A percentile compares a stretch with the other conserved stretches of the same genome.
phyloP scores from a whole-genome alignment of 2,113 vertebrate genomes.

The Tretioscincus oriximinensis region DNA sequence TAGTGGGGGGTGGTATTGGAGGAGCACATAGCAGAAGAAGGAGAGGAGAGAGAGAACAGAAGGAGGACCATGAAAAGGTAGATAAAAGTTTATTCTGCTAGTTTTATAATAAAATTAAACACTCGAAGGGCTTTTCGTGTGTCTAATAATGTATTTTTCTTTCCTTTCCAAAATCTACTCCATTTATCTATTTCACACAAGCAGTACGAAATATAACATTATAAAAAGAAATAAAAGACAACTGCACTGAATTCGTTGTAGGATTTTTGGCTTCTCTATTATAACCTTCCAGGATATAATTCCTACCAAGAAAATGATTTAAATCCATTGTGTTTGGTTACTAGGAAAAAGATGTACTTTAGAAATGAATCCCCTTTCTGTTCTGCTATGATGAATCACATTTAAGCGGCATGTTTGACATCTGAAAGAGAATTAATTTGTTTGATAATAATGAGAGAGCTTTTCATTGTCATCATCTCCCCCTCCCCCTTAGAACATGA shows the following conservation, averaged over 20 bases:
- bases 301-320: background rate
- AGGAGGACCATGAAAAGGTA: too few relatives aligned
- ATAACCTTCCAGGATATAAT: background rate
- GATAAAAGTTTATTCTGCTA: too few relatives aligned
- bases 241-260: background rate
- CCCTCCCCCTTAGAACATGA: background rate
- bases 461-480: background rate
- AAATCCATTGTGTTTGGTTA: fast-evolving
- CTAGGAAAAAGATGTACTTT: conserved; percentile 9
- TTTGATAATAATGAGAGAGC: background rate
- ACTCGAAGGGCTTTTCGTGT: too few relatives aligned
- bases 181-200: background rate
- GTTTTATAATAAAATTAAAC: too few relatives aligned
- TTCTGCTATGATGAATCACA: conserved; percentile 26
- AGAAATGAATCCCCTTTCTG: conserved; percentile 11
- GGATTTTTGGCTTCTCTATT: background rate
- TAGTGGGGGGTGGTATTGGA: too few relatives aligned
- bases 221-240: background rate
- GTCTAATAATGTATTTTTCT: background rate
- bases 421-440: background rate
- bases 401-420: conserved; percentile 3
- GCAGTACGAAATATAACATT: too few relatives aligned
- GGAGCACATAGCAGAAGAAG: too few relatives aligned
- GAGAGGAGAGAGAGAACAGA: too few relatives aligned
- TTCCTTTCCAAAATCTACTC: background rate